Base-by-base conservation (phyloP, 2,797 vertebrate species). In the Notolabrus celidotus region DNA sequence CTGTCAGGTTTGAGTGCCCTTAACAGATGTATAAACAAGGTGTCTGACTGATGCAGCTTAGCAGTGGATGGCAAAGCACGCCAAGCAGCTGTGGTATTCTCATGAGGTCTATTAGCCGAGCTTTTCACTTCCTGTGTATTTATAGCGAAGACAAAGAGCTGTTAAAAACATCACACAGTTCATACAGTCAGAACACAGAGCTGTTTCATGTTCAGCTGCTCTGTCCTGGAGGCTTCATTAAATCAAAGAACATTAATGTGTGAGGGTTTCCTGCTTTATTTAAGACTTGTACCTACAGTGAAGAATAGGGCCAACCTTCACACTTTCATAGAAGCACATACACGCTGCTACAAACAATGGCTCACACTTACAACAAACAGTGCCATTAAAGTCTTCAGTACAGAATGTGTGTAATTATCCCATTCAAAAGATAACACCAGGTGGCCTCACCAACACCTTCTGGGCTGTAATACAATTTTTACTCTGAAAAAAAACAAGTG, bases 1-100 rank as follows among this genome's bases (percentile, higher is more conserved):
- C 82, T 59, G 71, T 58, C 74, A 76, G 63, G 62, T 73, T 78
- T 69, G 74, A 85, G 75, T 79, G 79, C 77, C 75, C 78, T 62
- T 41, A 88, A 52, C 83, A 89, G 85, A 90, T 88, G 81, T 69
- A 91, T 70, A 89, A 93, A 93, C 91, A 89, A 92, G 91, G 88
- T 92, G 87, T 83, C 71, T 84, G 86, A 90, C 77, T 82, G 88
- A 88, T 84, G 78, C 31, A 63, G 82, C 86, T 93, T 89, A 88
- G 81, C 82, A 45, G 36, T 76, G 71, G 83, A 81, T 50, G 77
- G 54, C 49, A 70, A 88, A 76, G 83, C 61, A 89, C 63, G 67
- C 54, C 79, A 89, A 74, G 38, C 84, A 79, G 83, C 79, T 79
- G 70, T 6, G 74, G 89, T 69, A 92, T 90, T 71, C 77, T 74